Evolutionary conservation across 2,888 invertebrate species (phyloP).

Genomic region (Cataglyphis cursor): DNA sequence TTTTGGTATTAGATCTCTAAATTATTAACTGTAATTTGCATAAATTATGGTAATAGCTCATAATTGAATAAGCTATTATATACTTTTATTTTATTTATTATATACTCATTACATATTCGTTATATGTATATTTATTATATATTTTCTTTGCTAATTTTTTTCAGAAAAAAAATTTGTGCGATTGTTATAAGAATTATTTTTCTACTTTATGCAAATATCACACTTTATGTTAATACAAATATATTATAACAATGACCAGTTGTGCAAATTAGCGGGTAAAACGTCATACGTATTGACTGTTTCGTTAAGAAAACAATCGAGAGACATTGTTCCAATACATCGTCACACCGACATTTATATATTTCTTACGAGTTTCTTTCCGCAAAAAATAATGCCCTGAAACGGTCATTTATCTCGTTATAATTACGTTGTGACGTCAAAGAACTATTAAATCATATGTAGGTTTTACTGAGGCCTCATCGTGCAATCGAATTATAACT

Average conservation of each 20-base stretch:
- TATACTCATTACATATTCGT: not conserved
- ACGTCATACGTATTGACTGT: not conserved
- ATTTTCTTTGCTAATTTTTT: not conserved
- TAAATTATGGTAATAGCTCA: not conserved
- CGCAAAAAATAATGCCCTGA: not conserved
- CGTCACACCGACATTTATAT: not conserved
- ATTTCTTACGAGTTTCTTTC: not conserved
- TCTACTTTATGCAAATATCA: not conserved
- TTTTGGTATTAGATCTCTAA: not conserved
- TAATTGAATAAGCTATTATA: constrained; percentile 8
- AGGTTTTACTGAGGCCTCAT: constrained; percentile 22
- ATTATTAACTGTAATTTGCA: constrained; percentile 1
- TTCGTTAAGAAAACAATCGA: not conserved
- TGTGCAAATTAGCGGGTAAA: constrained; percentile 13
- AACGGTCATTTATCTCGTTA: constrained; percentile 35
- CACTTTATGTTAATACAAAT: not conserved
- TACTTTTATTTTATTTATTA: not conserved
- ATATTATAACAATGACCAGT: constrained; percentile 4
- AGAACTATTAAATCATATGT: constrained; percentile 50
- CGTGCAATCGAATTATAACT: constrained; percentile 53
- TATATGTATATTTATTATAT: not conserved
- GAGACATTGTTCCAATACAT: not conserved
- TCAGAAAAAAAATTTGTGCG: not conserved
- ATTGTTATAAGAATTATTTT: constrained; percentile 9
- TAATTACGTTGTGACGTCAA: constrained; percentile 51